Evolutionary conservation across 1,140 invertebrate species (phyloP).

Genomic region (Agraylea sexmaculata): DNA sequence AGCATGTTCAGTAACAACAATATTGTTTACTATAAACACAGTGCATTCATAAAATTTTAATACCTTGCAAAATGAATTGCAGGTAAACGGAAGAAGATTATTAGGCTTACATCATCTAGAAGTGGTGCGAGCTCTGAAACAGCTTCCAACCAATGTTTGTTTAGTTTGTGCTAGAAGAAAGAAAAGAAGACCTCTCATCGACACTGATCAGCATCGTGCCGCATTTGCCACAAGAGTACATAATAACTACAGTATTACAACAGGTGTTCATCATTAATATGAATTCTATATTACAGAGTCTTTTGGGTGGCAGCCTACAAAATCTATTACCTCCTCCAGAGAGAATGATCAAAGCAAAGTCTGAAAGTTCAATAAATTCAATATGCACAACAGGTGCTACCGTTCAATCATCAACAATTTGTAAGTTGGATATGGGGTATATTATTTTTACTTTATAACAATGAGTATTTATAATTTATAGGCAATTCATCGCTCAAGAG

Average conservation of each 20-base stretch:
- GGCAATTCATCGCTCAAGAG: constrained; percentile 19
- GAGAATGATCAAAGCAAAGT: constrained; percentile 86
- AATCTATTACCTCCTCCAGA: constrained; percentile 67
- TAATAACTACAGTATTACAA: constrained; percentile 10
- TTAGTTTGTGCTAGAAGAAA: constrained; percentile 67
- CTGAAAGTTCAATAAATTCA: constrained; percentile 63
- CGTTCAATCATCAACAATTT: constrained; percentile 21
- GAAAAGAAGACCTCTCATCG: constrained; percentile 38
- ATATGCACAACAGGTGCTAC: constrained; percentile 41
- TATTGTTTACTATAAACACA: not conserved
- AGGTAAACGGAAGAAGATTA: constrained; percentile 83
- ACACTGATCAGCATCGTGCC: constrained; percentile 50
- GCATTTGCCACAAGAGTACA: constrained; percentile 58
- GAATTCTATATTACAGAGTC: constrained; percentile 47
- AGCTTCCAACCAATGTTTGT: constrained; percentile 73
- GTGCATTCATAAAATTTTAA: constrained; percentile 2
- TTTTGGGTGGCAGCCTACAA: constrained; percentile 67
- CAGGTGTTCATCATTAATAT: no score
- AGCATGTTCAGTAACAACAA: not conserved
- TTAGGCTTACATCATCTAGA: constrained; percentile 84
- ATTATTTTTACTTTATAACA: not conserved
- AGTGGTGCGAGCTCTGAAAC: constrained; percentile 80
- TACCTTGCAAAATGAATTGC: constrained; percentile 22
- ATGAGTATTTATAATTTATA: constrained; percentile 6
- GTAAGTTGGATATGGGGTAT: not conserved